These are phyloP conservation scores for Montipora capricornis DNA, from an alignment of 64 coral and sea anemone species.

Conservation along the genomic window DNA sequence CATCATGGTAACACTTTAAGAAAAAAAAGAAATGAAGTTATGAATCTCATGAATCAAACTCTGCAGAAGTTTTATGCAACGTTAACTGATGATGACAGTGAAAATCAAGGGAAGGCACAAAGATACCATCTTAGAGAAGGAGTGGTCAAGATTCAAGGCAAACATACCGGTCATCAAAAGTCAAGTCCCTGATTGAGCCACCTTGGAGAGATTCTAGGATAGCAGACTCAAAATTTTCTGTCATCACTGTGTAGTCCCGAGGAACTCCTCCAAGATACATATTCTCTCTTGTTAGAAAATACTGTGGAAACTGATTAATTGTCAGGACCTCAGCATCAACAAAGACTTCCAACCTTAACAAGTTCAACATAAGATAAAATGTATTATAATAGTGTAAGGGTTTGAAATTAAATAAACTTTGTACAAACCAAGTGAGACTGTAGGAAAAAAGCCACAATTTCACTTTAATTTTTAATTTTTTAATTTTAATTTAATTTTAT, in stretches of 20 bases:
- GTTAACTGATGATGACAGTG: no score
- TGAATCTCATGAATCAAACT: no score
- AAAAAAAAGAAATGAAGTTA: no score
- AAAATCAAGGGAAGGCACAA: no score
- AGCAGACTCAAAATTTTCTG: background rate
- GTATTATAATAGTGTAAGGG: background rate
- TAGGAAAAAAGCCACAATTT: no score
- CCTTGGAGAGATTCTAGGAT: background rate
- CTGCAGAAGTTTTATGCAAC: no score
- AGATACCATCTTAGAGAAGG: no score
- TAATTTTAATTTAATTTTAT: no score
- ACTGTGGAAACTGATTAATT: background rate
- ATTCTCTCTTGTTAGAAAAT: background rate
- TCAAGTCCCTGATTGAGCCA: constrained; percentile 49
- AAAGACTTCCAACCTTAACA: background rate
- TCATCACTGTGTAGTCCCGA: background rate
- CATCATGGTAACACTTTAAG: no score
- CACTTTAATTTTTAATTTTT: no score
- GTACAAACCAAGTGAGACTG: background rate
- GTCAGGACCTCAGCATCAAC: background rate
- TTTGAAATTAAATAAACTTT: background rate
- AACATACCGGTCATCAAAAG: constrained; percentile 41
- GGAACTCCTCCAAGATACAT: constrained; percentile 64
- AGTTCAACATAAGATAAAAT: background rate
- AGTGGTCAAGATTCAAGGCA: background rate